phyloP scores from a whole-genome alignment of 1,140 invertebrate species.

The Ctenoplectra terminalis region DNA sequence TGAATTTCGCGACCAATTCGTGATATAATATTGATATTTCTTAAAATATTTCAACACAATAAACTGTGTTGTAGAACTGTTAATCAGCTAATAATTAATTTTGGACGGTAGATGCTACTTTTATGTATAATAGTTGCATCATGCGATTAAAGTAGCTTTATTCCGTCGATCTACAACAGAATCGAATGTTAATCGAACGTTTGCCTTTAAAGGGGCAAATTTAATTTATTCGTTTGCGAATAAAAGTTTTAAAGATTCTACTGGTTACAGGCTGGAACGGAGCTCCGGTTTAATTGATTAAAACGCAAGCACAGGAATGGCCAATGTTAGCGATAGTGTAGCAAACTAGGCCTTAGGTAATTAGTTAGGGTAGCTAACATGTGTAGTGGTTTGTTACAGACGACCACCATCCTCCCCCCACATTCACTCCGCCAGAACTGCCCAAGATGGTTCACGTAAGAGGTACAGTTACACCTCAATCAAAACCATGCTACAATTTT shows the following conservation, averaged over 20 bases:
- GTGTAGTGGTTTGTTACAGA: slow-evolving; percentile 93
- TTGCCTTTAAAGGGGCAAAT: too few relatives aligned
- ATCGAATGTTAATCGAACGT: too few relatives aligned
- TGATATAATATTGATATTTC: neutral
- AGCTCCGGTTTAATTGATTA: slow-evolving; percentile 41
- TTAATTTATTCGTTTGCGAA: neutral
- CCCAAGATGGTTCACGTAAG: slow-evolving; percentile 97
- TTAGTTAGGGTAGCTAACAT: slow-evolving; percentile 83
- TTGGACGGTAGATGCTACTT: too few relatives aligned
- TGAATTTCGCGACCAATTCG: too few relatives aligned
- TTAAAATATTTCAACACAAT: too few relatives aligned
- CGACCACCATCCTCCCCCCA: slow-evolving; percentile 96
- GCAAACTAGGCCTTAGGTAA: slow-evolving; percentile 72
- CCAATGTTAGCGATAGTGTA: slow-evolving; percentile 56
- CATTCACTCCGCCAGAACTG: slow-evolving; percentile 98
- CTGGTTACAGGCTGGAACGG: slow-evolving; percentile 45
- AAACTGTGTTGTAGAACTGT: too few relatives aligned
- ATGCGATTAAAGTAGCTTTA: too few relatives aligned
- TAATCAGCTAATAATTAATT: too few relatives aligned
- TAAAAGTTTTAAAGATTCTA: neutral
- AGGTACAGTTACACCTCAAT: slow-evolving; percentile 88
- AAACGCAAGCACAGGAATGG: slow-evolving; percentile 51
- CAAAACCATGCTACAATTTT: slow-evolving; percentile 80
- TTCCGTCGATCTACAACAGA: too few relatives aligned
- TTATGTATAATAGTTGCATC: too few relatives aligned